phyloP scores from a whole-genome alignment of 2,888 invertebrate species.

The Stenodema calcarata region DNA sequence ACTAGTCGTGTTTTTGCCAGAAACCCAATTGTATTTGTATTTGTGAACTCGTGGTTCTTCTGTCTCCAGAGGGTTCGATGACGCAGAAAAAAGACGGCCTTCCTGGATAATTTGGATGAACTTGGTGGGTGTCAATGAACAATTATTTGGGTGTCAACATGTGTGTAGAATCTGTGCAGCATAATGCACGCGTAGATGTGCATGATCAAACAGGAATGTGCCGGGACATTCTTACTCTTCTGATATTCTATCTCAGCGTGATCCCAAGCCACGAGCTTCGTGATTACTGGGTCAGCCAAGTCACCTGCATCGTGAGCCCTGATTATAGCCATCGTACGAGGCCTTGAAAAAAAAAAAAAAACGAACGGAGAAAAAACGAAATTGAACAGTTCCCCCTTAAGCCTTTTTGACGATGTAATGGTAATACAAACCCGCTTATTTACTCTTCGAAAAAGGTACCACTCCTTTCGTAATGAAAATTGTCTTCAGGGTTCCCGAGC shows the following conservation, averaged over 20 bases:
- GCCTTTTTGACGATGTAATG: neutral
- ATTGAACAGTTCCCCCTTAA: neutral
- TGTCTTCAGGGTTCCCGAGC: neutral
- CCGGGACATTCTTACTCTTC: no score
- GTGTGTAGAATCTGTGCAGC: no score
- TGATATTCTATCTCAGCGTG: neutral
- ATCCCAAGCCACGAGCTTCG: neutral
- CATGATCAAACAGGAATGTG: no score
- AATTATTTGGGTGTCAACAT: no score
- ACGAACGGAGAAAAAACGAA: neutral
- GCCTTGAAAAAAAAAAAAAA: neutral
- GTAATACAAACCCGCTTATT: neutral
- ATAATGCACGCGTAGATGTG: no score
- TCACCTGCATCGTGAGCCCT: neutral
- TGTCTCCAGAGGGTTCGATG: no score
- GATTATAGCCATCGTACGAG: neutral
- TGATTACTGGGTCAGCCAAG: neutral
- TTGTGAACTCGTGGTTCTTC: no score
- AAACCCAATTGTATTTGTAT: no score
- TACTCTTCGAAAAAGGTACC: neutral
- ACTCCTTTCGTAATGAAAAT: neutral
- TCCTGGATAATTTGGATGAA: no score
- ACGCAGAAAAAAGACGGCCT: no score
- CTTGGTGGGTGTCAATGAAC: no score
- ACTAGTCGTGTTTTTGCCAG: no score